Base-by-base conservation (phyloP, 2,797 vertebrate genomes). In the Pelochelys cantorii region DNA sequence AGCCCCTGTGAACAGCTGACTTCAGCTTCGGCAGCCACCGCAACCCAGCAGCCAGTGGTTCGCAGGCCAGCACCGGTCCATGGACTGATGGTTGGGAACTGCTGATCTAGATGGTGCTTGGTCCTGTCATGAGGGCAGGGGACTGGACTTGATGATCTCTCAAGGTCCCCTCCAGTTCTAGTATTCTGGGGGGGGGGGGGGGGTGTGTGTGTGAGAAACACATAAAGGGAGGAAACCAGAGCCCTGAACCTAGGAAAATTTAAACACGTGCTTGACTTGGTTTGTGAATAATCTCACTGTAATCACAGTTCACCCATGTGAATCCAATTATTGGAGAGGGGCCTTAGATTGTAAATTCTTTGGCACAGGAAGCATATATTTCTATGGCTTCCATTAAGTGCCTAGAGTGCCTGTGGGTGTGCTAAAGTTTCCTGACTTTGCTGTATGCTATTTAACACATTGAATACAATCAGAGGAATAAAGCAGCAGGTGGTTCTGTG, bases 161-260 rank as follows among this genome's bases (percentile, higher is more conserved):
- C 42, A 6, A 42, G 42, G 42, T 42, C 42, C 42, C 42, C 7
- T 42, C 42, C 42, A 42, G 42, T 42, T 42, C 42, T 42, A 42
- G 42, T n/a, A n/a, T n/a, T n/a, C n/a, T n/a, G n/a, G n/a, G n/a
- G n/a, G n/a, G n/a, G n/a, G n/a, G n/a, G n/a, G n/a, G n/a, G n/a
- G n/a, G n/a, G n/a, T n/a, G n/a, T n/a, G n/a, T n/a, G n/a, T n/a
- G 42, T 42, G 42, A 4, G 78, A 93, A 92, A 77, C 27, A 83
- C 57, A 23, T 48, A 54, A 5, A 79, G 48, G 29, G 56, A 60
- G 59, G 34, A 53, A 11, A 34, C 6, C 3, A 18, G 18, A 85
- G 77, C 59, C 78, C 92, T 83, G 53, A 48, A 90, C 89, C 83
- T 89, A 42, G 74, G 85, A 89, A 93, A 60, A 48, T 31, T 77